Percentiles rank a stretch among this genome's conserved stretches.
phyloP scores from a whole-genome alignment of 2,797 vertebrate genomes.

The Neosilurus hyrtlii region DNA sequence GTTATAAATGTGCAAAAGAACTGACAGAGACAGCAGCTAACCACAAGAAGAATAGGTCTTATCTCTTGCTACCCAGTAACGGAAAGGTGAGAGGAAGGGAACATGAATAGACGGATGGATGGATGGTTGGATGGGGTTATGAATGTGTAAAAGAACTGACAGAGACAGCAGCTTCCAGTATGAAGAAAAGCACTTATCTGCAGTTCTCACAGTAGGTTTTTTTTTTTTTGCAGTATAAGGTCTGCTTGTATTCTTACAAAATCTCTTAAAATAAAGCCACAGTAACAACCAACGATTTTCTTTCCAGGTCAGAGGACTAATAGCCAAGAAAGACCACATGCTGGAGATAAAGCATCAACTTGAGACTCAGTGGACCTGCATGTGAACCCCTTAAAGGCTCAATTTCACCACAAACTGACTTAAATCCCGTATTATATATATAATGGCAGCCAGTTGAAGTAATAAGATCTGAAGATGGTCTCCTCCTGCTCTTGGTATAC shows the following conservation, averaged over 20 bases:
- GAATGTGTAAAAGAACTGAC: background rate
- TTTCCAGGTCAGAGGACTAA: conserved; percentile 15
- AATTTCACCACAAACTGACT: conserved; percentile 4
- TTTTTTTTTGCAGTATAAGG: background rate
- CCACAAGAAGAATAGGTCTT: too few relatives aligned
- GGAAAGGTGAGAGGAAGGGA: too few relatives aligned
- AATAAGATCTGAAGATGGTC: background rate
- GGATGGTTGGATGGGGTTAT: background rate
- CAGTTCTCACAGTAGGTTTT: background rate
- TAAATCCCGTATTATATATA: background rate
- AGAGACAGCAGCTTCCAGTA: background rate
- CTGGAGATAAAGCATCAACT: conserved; percentile 12
- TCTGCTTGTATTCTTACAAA: background rate
- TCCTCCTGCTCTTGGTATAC: background rate
- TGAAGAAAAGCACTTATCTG: background rate
- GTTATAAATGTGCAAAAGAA: background rate
- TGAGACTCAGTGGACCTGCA: conserved; percentile 4
- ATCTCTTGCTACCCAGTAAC: too few relatives aligned
- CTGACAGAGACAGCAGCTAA: too few relatives aligned
- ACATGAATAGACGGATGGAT: too few relatives aligned
- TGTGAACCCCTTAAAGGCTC: conserved; percentile 10
- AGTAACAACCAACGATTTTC: background rate
- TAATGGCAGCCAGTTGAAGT: background rate
- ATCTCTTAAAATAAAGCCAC: background rate
- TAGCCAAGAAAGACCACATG: background rate